Base-by-base conservation (phyloP, 2,797 vertebrate species). In the Malacoctenus gilli region DNA sequence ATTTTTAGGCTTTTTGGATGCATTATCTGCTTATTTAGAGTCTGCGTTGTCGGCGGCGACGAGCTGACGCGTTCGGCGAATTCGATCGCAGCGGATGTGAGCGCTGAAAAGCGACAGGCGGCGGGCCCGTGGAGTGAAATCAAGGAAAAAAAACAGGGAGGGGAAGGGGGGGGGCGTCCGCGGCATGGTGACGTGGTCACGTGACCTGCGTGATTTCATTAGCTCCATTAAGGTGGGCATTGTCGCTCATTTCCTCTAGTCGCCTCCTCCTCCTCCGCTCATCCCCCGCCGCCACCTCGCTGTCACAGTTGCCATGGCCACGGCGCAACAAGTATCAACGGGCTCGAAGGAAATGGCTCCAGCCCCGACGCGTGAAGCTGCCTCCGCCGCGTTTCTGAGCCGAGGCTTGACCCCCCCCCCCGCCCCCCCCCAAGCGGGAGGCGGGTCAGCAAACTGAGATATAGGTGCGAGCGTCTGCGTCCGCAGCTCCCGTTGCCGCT, bases 151-250 rank as follows among this genome's bases (percentile, higher is more conserved):
- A 16, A 48, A 42, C 22, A 49, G 14, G 15, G 4, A 4, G 5
- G 8, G 15, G 36, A 49, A n/a, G n/a, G 15, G 54, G 44, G 39
- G 21, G 21, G 46, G 31, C 18, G 2, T 28, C 34, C 8, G n/a
- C n/a, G 30, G 59, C 43, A 44, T 56, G 25, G 69, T 78, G 78
- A 85, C 81, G 71, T 69, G 65, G 44, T 77, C 82, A 82, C 75
- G 84, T 85, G 83, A 87, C 76, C n/a, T 40, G 14, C 32, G 43
- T 64, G 72, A 80, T 52, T 76, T 59, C 77, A 57, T 82, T 86
- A 68, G 35, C 50, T 59, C 68, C 46, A 59, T 79, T 82, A 74
- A 54, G 42, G 30, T 59, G 52, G 56, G 66, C 41, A 51, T 47
- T 67, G 48, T 50, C 39, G 10, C 61, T 71, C 48, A 50, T 75